These are phyloP conservation scores for Centruroides sculpturatus DNA, from an alignment of 1,140 invertebrate species.

Conservation along the genomic window DNA sequence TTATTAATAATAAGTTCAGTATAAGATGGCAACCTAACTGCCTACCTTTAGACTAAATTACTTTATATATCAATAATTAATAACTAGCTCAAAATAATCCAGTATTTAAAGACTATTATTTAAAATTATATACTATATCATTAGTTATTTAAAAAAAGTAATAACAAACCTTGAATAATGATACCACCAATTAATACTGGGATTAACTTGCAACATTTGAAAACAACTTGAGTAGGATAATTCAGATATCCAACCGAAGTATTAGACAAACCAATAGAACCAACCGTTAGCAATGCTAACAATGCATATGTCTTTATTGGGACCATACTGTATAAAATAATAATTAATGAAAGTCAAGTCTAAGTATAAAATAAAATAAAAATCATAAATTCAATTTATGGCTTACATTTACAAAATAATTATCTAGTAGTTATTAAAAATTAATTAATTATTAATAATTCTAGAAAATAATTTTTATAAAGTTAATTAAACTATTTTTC, in stretches of 20 bases:
- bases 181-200: constrained; percentile 86
- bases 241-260: constrained; percentile 88
- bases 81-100: too few relatives aligned
- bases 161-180: constrained; percentile 54
- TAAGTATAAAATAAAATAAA: background rate
- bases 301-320: constrained; percentile 64
- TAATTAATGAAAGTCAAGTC: background rate
- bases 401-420: too few relatives aligned
- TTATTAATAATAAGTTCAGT: too few relatives aligned
- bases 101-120: too few relatives aligned
- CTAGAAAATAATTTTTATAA: background rate
- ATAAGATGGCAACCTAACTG: too few relatives aligned
- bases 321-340: constrained; percentile 46
- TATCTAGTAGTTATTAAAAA: too few relatives aligned
- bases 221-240: constrained; percentile 84
- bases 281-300: constrained; percentile 70
- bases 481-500: too few relatives aligned
- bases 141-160: background rate
- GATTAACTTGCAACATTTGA: constrained; percentile 92
- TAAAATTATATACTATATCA: background rate
- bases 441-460: background rate
- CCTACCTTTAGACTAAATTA: too few relatives aligned
- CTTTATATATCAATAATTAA: too few relatives aligned
- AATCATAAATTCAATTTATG: too few relatives aligned
- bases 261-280: constrained; percentile 93